Percentiles rank a stretch among this genome's conserved stretches.
Conservation (phyloP, 2,888 invertebrate species). For the Calliphora vomitoria region DNA sequence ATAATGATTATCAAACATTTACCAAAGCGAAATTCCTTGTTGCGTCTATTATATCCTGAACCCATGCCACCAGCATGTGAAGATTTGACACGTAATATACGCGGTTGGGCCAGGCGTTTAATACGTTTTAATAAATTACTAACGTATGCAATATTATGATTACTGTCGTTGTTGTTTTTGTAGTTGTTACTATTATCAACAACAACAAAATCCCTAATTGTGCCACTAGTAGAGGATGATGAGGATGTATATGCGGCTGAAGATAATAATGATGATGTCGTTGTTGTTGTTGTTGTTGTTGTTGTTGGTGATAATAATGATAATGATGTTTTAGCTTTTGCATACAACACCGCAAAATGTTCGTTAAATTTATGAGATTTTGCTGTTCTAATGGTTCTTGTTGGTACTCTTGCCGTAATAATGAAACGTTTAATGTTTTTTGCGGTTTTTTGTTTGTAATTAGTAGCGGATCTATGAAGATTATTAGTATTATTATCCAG, state of each 20-base stretch:
- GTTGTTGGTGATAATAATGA: slow-evolving; percentile 23
- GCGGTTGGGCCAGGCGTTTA: slow-evolving; percentile 86
- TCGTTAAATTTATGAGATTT: slow-evolving; percentile 63
- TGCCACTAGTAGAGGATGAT: slow-evolving; percentile 39
- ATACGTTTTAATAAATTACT: slow-evolving; percentile 80
- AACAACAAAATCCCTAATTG: slow-evolving; percentile 71
- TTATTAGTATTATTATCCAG: slow-evolving; percentile 67
- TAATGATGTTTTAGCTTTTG: slow-evolving; percentile 57
- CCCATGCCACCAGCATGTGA: slow-evolving; percentile 83
- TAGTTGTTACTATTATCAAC: slow-evolving; percentile 64
- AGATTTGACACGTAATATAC: slow-evolving; percentile 87
- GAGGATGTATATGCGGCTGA: slow-evolving; percentile 42
- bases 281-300: slow-evolving; percentile 15
- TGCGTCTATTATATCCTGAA: slow-evolving; percentile 80
- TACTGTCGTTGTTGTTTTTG: slow-evolving; percentile 64
- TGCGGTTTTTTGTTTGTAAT: slow-evolving; percentile 59
- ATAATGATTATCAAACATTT: slow-evolving; percentile 79
- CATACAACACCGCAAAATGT: slow-evolving; percentile 56
- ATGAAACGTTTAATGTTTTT: slow-evolving; percentile 66
- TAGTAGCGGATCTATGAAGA: slow-evolving; percentile 66
- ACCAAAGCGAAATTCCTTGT: slow-evolving; percentile 86
- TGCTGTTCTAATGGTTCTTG: slow-evolving; percentile 50
- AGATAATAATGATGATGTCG: slow-evolving; percentile 21
- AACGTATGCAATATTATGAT: slow-evolving; percentile 72
- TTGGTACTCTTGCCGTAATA: slow-evolving; percentile 59